Percentiles rank a stretch among this genome's conserved stretches.
Evolutionary conservation across 2,888 invertebrate species (phyloP).

Genomic region (Amphimallon solstitiale): DNA sequence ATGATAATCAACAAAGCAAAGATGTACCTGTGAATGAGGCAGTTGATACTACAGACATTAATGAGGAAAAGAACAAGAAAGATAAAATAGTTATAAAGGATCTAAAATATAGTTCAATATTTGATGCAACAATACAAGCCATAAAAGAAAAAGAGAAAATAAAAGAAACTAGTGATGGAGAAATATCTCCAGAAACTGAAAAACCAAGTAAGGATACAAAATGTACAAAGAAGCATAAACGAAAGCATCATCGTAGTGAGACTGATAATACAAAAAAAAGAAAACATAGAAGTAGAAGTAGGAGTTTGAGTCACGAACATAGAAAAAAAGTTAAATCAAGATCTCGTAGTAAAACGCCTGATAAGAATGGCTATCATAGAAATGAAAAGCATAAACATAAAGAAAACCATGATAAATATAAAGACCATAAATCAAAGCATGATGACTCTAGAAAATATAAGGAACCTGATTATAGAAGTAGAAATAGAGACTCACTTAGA

Average conservation of each 20-base stretch:
- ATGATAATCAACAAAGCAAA: slow-evolving; percentile 48
- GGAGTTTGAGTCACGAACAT: slow-evolving; percentile 29
- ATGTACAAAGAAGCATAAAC: slow-evolving; percentile 38
- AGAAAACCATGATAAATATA: slow-evolving; percentile 32
- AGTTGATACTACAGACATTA: slow-evolving; percentile 44
- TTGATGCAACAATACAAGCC: slow-evolving; percentile 60
- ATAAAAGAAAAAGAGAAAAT: slow-evolving; percentile 41
- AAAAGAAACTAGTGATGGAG: slow-evolving; percentile 31
- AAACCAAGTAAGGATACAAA: slow-evolving; percentile 11
- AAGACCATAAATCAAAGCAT: slow-evolving; percentile 46
- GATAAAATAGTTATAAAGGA: slow-evolving; percentile 75
- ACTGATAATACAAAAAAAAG: slow-evolving; percentile 20
- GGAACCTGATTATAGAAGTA: slow-evolving; percentile 8
- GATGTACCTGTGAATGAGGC: slow-evolving; percentile 58
- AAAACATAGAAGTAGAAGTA: slow-evolving; percentile 19
- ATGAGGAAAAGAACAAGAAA: slow-evolving; percentile 24
- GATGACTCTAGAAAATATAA: slow-evolving; percentile 43
- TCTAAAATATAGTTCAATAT: slow-evolving; percentile 74
- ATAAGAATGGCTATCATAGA: slow-evolving; percentile 37
- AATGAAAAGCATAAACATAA: slow-evolving; percentile 39
- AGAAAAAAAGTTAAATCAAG: slow-evolving; percentile 12
- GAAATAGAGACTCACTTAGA: slow-evolving; percentile 28
- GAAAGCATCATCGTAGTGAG: slow-evolving; percentile 42
- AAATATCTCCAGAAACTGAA: slow-evolving; percentile 41
- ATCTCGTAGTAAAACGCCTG: slow-evolving; percentile 17